A percentile compares a stretch with the other conserved stretches of the same genome.
Conservation (phyloP, 2,888 invertebrate species). For the Lamellibrachia satsuma region DNA sequence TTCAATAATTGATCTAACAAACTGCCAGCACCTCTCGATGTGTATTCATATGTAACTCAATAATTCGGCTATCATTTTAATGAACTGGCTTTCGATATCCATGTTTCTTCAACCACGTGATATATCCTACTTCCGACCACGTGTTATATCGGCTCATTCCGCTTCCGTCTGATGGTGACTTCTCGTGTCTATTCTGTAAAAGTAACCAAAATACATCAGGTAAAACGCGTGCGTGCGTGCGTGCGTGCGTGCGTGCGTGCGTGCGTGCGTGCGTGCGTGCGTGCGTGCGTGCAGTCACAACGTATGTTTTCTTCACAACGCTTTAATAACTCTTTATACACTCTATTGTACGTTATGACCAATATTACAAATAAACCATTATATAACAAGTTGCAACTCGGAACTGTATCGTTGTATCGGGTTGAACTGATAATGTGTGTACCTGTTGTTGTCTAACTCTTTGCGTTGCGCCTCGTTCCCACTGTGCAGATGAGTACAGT, state of each 20-base stretch:
- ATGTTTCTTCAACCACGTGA: not conserved
- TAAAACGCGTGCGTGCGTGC: too few species aligned
- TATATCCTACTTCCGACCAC: not conserved
- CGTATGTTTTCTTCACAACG: too few species aligned
- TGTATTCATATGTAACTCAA: not conserved
- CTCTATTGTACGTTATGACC: not conserved
- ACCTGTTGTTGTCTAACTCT: not conserved
- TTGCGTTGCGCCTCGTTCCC: not conserved
- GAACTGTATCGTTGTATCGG: not conserved
- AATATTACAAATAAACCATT: not conserved
- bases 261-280: too few species aligned
- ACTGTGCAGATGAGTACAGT: conserved; percentile 20
- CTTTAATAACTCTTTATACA: too few species aligned
- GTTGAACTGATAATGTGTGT: not conserved
- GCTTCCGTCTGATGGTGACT: not conserved
- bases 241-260: too few species aligned
- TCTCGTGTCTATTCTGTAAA: not conserved
- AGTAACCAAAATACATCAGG: not conserved
- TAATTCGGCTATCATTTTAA: not conserved
- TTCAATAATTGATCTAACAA: not conserved
- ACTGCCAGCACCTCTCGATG: not conserved
- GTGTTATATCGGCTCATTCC: not conserved
- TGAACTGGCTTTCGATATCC: not conserved
- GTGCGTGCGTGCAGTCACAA: too few species aligned
- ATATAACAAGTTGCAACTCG: not conserved